Evolutionary conservation across 2,797 vertebrate genomes (phyloP).

Genomic region (Yasuhikotakia modesta): DNA sequence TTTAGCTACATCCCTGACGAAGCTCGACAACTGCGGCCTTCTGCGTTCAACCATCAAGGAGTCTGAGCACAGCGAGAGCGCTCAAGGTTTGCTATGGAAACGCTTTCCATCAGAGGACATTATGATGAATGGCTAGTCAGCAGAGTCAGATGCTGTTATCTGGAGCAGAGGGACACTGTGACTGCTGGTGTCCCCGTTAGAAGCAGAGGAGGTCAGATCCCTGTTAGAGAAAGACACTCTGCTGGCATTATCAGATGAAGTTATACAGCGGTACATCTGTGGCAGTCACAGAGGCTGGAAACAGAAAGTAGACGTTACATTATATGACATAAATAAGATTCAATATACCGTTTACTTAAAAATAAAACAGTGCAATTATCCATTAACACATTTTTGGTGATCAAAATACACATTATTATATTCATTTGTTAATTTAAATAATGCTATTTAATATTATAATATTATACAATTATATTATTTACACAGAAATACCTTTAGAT

Average conservation of each 20-base stretch:
- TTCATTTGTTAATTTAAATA: neutral
- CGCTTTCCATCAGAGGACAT: conserved; percentile 52
- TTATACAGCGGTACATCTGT: no score
- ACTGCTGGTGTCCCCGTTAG: conserved; percentile 6
- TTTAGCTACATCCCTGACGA: conserved; percentile 26
- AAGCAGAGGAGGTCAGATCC: neutral
- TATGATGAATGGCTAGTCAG: conserved; percentile 58
- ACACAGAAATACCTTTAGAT: neutral
- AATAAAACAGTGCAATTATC: neutral
- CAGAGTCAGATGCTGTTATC: conserved; percentile 49
- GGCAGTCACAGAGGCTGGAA: no score
- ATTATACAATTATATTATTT: no score
- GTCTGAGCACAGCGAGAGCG: conserved; percentile 16
- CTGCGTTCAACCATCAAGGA: neutral
- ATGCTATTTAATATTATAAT: no score
- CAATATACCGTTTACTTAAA: neutral
- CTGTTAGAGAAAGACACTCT: neutral
- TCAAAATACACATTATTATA: neutral
- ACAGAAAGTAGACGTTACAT: neutral
- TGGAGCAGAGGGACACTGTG: conserved; percentile 19
- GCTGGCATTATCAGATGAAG: no score
- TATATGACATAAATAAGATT: neutral
- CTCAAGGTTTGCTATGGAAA: conserved; percentile 61
- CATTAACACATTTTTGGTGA: neutral
- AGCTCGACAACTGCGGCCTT: conserved; percentile 26